Base-by-base conservation (phyloP, 2,113 vertebrate genomes). In the Romanogobio albipinnatus region DNA sequence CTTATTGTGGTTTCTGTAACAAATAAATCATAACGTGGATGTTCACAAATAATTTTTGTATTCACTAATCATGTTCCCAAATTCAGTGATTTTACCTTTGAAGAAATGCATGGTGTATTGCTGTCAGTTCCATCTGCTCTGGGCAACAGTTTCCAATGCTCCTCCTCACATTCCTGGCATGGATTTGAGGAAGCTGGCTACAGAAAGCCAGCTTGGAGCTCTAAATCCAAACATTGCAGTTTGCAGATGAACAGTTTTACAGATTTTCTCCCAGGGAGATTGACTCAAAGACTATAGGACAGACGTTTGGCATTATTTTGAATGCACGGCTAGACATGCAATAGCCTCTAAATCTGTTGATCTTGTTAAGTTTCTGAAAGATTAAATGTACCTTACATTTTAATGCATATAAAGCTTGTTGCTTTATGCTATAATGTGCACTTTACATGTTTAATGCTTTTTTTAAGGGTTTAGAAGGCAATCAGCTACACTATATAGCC, bases 11-110 rank as follows among this genome's bases (percentile, higher is more conserved):
- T 29, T 29, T 29, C 22, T 61, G 9, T 24, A 24, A 61, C 10
- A 6, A 61, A 19, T 19, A 39, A 51, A 36, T 74, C 5, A 39
- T 39, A 39, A 39, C 5, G n/a, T 51, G 0, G 15, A 74, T 36
- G 8, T 81, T 29, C 59, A 70, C 10, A 15, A 66, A 33, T 29
- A 33, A 33, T 36, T 17, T 3, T 33, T 29, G 29, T 4, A 10
- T 19, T 43, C 9, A 10, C 36, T 26, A 29, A 49, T 82, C 24
- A 45, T 91, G 88, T 87, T 86, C 61, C 83, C 80, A 87, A 83
- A 87, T 90, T 81, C 83, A 85, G 80, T 83, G 75, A 83, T 84
- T 88, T 91, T 85, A 70, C 68, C 76, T 89, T 84, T 85, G 47
- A 62, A 33, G 45, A 81, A 59, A 78, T 81, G 85, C 53, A 56